phyloP scores from a whole-genome alignment of 2,113 vertebrate genomes.

The Antennarius striatus region DNA sequence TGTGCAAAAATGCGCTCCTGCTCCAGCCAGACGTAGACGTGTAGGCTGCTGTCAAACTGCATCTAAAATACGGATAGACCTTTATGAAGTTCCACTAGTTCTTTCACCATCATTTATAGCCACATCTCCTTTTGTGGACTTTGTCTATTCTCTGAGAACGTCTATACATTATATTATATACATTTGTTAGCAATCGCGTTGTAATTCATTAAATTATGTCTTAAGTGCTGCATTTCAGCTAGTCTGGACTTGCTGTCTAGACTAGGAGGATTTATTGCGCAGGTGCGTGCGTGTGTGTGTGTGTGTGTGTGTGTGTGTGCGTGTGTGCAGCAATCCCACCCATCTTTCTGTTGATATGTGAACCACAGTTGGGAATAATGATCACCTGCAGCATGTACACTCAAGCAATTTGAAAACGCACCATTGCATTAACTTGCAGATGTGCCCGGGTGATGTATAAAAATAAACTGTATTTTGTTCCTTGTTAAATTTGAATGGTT shows the following conservation, averaged over 20 bases:
- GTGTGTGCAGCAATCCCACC: conserved; percentile 18
- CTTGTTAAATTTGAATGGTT: too few relatives aligned
- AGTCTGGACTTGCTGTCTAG: conserved; percentile 72
- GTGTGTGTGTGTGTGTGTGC: not conserved
- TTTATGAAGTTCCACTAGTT: too few relatives aligned
- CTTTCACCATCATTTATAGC: too few relatives aligned
- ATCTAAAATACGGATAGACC: too few relatives aligned
- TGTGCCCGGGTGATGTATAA: too few relatives aligned
- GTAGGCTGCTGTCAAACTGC: too few relatives aligned
- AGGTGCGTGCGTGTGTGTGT: conserved; percentile 47
- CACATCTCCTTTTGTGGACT: not conserved
- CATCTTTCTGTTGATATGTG: conserved; percentile 11
- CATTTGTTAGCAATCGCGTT: conserved; percentile 12
- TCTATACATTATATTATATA: conserved; percentile 10
- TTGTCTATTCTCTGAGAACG: too few relatives aligned
- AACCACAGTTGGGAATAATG: conserved; percentile 26
- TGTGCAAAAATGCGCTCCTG: too few relatives aligned
- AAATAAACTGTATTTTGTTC: too few relatives aligned
- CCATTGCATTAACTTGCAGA: too few relatives aligned
- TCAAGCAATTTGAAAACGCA: too few relatives aligned
- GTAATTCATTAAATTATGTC: conserved; percentile 41
- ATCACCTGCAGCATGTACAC: conserved; percentile 11
- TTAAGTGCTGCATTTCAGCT: conserved; percentile 58
- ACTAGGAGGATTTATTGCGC: conserved; percentile 54
- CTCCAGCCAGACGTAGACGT: too few relatives aligned